Percentiles rank a stretch among this genome's conserved stretches.
Evolutionary conservation across 2,888 invertebrate species (phyloP).

Genomic region (Brenthis ino): DNA sequence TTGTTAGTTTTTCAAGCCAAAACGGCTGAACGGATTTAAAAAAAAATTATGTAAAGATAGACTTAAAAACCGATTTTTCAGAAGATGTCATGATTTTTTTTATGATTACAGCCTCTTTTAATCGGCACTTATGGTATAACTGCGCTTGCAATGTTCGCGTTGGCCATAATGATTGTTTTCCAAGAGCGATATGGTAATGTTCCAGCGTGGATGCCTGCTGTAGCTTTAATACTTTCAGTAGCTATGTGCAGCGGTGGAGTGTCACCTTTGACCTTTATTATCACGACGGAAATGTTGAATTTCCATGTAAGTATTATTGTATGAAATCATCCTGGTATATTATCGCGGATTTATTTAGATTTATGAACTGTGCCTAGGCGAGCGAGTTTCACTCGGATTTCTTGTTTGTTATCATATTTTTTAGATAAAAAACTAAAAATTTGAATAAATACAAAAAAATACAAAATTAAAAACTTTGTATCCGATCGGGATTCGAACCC

Average conservation of each 20-base stretch:
- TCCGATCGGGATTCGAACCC: too few relatives aligned
- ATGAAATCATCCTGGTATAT: neutral
- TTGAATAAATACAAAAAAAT: too few relatives aligned
- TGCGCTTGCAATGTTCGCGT: slow-evolving; percentile 6
- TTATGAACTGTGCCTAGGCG: too few relatives aligned
- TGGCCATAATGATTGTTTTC: slow-evolving; percentile 15
- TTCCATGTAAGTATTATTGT: slow-evolving; percentile 50
- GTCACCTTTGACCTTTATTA: slow-evolving; percentile 52
- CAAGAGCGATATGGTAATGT: slow-evolving; percentile 15
- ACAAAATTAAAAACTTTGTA: too few relatives aligned
- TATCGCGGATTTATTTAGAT: neutral
- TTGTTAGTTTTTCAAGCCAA: too few relatives aligned
- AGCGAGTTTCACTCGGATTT: too few relatives aligned
- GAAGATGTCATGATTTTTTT: too few relatives aligned
- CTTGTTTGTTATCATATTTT: too few relatives aligned
- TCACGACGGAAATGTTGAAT: slow-evolving; percentile 60
- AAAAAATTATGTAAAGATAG: too few relatives aligned
- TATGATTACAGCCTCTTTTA: slow-evolving; percentile 18
- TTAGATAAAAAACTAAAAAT: too few relatives aligned
- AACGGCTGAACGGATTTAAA: too few relatives aligned
- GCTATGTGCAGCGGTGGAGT: slow-evolving; percentile 53
- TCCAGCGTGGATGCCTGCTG: slow-evolving; percentile 28
- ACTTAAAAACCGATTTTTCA: too few relatives aligned
- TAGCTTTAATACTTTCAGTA: slow-evolving; percentile 46
- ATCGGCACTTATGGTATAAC: slow-evolving; percentile 14